Percentiles rank a stretch among this genome's conserved stretches.
phyloP scores from a whole-genome alignment of 2,797 vertebrate genomes.

The Falco rusticolus region DNA sequence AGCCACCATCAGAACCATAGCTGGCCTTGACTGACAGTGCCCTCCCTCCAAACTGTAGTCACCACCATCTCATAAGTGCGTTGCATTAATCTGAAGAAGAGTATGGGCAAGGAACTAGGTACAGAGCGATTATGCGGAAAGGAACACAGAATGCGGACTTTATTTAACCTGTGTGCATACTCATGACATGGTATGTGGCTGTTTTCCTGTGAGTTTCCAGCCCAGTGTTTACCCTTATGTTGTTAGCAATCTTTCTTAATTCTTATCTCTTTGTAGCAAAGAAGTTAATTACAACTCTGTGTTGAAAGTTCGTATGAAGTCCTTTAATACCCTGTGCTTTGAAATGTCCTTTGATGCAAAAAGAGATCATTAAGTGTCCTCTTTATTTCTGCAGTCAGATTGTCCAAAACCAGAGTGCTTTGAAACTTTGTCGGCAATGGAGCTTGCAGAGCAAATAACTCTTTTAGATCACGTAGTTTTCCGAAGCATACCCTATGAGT shows the following conservation, averaged over 20 bases:
- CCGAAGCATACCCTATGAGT: constrained; percentile 98
- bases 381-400: constrained; percentile 81
- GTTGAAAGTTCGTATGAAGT: neutral
- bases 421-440: constrained; percentile 94
- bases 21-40: neutral
- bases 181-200: neutral
- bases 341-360: neutral
- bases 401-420: constrained; percentile 90
- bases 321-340: neutral
- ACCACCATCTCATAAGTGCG: neutral
- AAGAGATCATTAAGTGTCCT: neutral
- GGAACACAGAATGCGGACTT: neutral
- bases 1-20: neutral
- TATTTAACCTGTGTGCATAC: neutral
- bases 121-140: neutral
- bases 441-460: constrained; percentile 96
- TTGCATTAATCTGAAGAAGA: neutral
- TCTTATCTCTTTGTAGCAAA: neutral
- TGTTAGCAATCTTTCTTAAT: neutral
- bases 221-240: neutral
- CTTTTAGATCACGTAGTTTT: constrained; percentile 94
- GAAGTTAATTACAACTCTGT: rapidly evolving
- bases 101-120: neutral
- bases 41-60: neutral
- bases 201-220: neutral